phyloP scores from a whole-genome alignment of 2,113 vertebrate genomes.

The Echinops telfairi region DNA sequence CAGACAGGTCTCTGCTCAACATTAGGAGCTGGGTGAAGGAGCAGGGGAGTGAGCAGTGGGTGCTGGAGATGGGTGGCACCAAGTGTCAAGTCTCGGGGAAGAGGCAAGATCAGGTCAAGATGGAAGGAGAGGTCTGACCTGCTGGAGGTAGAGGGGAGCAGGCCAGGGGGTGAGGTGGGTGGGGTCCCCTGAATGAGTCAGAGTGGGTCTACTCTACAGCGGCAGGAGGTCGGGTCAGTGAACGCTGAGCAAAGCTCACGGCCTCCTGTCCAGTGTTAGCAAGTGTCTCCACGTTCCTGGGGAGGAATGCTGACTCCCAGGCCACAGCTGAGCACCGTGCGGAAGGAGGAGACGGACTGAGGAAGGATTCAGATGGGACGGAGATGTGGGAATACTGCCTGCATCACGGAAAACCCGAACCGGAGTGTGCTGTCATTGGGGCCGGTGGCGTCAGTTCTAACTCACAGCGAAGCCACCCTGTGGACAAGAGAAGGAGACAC shows the following conservation, averaged over 20 bases:
- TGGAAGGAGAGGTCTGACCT: background rate
- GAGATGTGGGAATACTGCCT: too few relatives aligned
- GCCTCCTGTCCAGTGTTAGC: background rate
- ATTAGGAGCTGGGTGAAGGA: background rate
- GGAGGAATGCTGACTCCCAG: background rate
- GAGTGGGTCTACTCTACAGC: background rate
- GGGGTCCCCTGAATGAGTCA: too few relatives aligned
- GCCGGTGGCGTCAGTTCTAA: too few relatives aligned
- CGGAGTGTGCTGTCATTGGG: too few relatives aligned
- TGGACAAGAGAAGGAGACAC: too few relatives aligned
- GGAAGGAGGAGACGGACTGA: too few relatives aligned
- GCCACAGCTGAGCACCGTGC: background rate
- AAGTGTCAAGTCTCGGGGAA: background rate
- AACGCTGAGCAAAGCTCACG: fast-evolving
- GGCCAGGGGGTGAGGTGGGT: background rate
- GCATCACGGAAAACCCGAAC: too few relatives aligned
- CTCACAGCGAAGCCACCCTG: too few relatives aligned
- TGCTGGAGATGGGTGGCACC: fast-evolving
- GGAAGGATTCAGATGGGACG: too few relatives aligned
- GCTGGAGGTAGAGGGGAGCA: background rate
- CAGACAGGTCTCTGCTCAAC: too few relatives aligned
- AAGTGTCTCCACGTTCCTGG: fast-evolving
- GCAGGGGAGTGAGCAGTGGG: background rate
- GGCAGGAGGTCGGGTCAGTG: fast-evolving
- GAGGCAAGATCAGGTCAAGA: background rate